These are phyloP conservation scores for Scatophagus argus DNA, from an alignment of 2,113 vertebrate genomes.

Conservation along the genomic window DNA sequence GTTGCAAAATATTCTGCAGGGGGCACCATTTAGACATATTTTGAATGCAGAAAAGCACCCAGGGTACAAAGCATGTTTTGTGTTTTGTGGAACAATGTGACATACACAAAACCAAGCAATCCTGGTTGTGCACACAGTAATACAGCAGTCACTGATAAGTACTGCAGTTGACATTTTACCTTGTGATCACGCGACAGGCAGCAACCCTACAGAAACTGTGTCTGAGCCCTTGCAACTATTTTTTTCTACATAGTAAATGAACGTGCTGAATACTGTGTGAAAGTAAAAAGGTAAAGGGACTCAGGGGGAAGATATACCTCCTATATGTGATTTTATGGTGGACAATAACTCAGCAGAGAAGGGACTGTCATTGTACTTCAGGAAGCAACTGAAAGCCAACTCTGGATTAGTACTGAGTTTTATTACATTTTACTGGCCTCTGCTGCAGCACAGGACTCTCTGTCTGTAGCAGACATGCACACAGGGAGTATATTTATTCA, in stretches of 20 bases:
- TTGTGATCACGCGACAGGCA: not conserved
- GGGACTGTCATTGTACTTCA: constrained; percentile 17
- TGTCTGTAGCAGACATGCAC: not conserved
- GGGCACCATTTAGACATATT: constrained; percentile 55
- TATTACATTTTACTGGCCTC: constrained; percentile 47
- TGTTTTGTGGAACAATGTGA: constrained; percentile 11
- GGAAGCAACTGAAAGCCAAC: constrained; percentile 15
- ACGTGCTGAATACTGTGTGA: not conserved
- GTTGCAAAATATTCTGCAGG: constrained; percentile 53
- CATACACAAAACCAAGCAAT: not conserved
- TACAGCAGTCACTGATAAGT: not conserved
- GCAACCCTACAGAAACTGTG: not conserved
- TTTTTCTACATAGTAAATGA: not conserved
- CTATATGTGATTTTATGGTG: constrained; percentile 52
- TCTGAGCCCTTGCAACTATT: not conserved
- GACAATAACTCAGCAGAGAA: constrained; percentile 40
- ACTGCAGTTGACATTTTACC: not conserved
- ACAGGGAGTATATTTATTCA: not conserved
- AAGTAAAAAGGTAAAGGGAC: constrained; percentile 24
- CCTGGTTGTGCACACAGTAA: not conserved
- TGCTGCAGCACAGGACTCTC: not conserved
- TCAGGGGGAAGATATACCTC: constrained; percentile 24
- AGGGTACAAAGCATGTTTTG: not conserved
- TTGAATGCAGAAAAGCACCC: constrained; percentile 9
- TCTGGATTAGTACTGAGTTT: constrained; percentile 28